Base-by-base conservation (phyloP, 2,888 invertebrate genomes). In the Apoda limacodes region DNA sequence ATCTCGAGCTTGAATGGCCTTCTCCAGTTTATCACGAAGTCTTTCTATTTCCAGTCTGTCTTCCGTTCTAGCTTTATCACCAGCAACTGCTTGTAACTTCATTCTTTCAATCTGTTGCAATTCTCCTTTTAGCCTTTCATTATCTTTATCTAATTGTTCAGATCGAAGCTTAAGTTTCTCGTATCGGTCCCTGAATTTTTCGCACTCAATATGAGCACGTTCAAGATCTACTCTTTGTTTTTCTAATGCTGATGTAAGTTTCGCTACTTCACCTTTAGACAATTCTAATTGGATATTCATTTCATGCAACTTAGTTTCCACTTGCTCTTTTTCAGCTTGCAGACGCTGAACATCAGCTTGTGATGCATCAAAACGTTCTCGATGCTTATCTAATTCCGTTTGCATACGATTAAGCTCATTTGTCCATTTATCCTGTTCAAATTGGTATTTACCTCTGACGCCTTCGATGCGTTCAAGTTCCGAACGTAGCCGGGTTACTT, bases 161-260 rank as follows among this genome's bases (percentile, higher is more conserved):
- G 86, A 82, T 42, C 87, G 85, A 32, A 85, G 62, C 51, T 89
- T 88, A n/a, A 93, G 72, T 71, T 93, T 92, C 57, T 94, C 94
- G 60, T 92, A 88, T 40, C 92, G 84, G 52, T 94, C 94, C 48
- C 92, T 85, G 40, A 93, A 86, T 75, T 94, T 94, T 60, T 94
- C 94, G 49, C 92, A 88, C 71, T 94, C 94, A 60, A 94, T 92
- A 55, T 92, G 88, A 45, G 93, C 88, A 25, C 93, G 83, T 64
- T 92, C 94, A 50, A 92, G 82, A 52, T 93, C 92, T 41, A 84
- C 78, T 22, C 92, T 83, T 60, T 91, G 90, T 56, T 92, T 90
- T 48, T 93, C 93, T 61, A 93, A 89, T 22, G 85, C 84, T 22
- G 85, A 85, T 42, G 86, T 83, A 11, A 88, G 76, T 65, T 93